Percentiles rank a stretch among this genome's conserved stretches.
These are phyloP conservation scores for Ivindomyrus marchei DNA, from an alignment of 2,113 vertebrate species.

Conservation along the genomic window DNA sequence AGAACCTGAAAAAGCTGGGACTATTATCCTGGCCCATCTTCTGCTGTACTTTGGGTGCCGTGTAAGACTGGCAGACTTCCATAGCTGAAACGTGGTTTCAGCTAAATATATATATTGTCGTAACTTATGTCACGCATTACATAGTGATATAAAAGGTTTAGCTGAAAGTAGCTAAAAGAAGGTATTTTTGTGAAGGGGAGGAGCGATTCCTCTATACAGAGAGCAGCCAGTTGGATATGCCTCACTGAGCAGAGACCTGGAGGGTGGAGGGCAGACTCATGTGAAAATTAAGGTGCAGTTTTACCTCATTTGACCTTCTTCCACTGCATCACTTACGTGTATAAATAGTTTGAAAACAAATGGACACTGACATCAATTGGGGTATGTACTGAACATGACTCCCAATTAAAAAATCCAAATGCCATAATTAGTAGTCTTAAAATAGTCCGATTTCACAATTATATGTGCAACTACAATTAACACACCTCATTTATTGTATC, in stretches of 20 bases:
- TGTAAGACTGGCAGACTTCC: background rate
- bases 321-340: background rate
- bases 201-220: background rate
- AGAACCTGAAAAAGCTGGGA: background rate
- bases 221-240: background rate
- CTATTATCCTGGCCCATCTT: background rate
- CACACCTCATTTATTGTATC: background rate
- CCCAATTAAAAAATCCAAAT: background rate
- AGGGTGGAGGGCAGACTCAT: background rate
- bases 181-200: background rate
- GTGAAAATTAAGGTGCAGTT: background rate
- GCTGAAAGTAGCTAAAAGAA: background rate
- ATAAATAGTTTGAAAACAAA: background rate
- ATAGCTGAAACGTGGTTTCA: background rate
- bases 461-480: background rate
- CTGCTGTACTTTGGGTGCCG: background rate
- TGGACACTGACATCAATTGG: background rate
- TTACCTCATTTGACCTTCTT: background rate
- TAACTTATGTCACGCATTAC: background rate
- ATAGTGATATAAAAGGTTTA: background rate
- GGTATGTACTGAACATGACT: background rate
- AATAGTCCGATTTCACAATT: background rate
- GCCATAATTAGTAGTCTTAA: background rate
- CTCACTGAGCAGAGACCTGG: background rate
- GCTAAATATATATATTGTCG: background rate